Evolutionary conservation across 2,888 invertebrate genomes (phyloP).

Genomic region (Himalopsyche kuldschensis): DNA sequence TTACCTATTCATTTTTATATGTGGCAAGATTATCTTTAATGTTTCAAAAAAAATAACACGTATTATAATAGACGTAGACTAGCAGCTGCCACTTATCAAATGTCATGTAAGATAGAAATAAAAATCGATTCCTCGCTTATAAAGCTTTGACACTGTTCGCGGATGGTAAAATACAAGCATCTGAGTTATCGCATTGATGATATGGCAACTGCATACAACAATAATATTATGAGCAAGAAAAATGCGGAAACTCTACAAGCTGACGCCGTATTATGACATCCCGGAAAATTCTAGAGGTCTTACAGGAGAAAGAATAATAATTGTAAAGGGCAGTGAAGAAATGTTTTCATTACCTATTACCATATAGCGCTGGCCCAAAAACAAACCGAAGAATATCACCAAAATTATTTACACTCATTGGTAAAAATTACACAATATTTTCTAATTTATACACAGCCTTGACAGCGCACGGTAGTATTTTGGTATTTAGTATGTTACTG

Average conservation of each 20-base stretch:
- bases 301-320: not conserved
- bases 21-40: not conserved
- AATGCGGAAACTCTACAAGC: not conserved
- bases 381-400: not conserved
- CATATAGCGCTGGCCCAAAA: not conserved
- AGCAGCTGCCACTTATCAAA: not conserved
- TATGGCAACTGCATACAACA: not conserved
- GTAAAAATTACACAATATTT: not conserved
- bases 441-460: not conserved
- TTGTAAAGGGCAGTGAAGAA: not conserved
- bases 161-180: not conserved
- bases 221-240: not conserved
- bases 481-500: too few species aligned
- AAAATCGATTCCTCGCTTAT: not conserved
- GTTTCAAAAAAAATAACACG: not conserved
- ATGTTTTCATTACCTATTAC: not conserved
- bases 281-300: not conserved
- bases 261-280: not conserved
- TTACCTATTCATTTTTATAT: not conserved
- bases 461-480: not conserved
- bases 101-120: not conserved
- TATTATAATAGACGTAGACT: not conserved
- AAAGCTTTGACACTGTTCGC: not conserved
- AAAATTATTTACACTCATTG: slow-evolving; percentile 1
- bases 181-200: not conserved